Base-by-base conservation (phyloP, 1,140 invertebrate species). In the Aphidius ervi region DNA sequence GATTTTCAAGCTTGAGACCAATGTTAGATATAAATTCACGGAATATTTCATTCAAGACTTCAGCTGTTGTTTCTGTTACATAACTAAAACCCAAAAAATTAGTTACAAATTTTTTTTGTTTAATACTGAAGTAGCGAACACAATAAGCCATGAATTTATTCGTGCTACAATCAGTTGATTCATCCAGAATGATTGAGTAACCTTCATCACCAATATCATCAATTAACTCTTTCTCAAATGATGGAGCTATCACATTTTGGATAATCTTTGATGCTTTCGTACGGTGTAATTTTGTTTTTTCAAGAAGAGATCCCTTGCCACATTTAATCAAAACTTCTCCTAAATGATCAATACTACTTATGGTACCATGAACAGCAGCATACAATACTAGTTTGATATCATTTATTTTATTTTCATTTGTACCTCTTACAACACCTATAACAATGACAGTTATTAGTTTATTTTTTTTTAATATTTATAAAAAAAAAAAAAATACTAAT, bases 101-200 rank as follows among this genome's bases (percentile, higher is more conserved):
- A 9, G 69, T 67, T 39, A 76, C 52, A 49, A 72, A 70, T 58
- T 42, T 63, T 46, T 65, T 63, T 56, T 56, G 40, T 20, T 55
- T 63, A 9, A 56, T 46, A 46, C 71, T 75, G 47, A 70, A 77
- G 68, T 76, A 78, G 65, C 69, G 74, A 9, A 79, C 68, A 23
- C 66, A 66, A 49, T 75, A 59, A 41, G 70, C 70, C 58, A 79
- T 67, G 46, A 68, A 65, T 70, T 77, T 76, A 7, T 56, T 61
- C 5, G 69, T 62, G 31, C 65, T 65, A 4, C 78, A 65, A 61
- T 79, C 75, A 4, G 74, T 81, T 5, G 74, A 79, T 62, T 81
- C 76, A 65, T 77, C 75, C 9, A 77, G 53, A 16, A 79, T 65
- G 5, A 76, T 58, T 45, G 73, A 78, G 56, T 68, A 80, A 37